A percentile compares a stretch with the other conserved stretches of the same genome.
Conservation (phyloP, 2,113 vertebrate species). For the Paratilapia polleni region DNA sequence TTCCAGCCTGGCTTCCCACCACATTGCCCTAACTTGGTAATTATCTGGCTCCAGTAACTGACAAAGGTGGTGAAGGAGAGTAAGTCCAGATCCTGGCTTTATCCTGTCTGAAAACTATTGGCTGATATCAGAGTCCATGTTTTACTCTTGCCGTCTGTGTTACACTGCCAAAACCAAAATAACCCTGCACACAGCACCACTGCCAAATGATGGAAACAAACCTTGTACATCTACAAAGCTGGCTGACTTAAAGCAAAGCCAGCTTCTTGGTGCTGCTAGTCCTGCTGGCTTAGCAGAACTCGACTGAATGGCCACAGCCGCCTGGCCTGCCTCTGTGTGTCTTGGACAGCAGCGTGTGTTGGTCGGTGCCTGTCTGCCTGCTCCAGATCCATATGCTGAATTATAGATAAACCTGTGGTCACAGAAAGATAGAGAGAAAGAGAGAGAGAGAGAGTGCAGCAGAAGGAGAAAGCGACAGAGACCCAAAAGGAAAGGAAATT, state of each 20-base stretch:
- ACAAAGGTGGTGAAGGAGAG: neutral
- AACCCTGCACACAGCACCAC: conserved; percentile 1
- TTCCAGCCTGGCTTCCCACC: neutral
- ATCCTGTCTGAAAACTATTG: neutral
- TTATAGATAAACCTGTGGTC: conserved; percentile 77
- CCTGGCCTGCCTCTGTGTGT: conserved; percentile 30
- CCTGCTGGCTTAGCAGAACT: conserved; percentile 33
- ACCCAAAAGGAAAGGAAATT: conserved; percentile 24
- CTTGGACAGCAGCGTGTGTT: conserved; percentile 41
- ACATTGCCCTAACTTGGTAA: neutral
- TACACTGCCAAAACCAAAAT: conserved; percentile 21
- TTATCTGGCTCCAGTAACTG: neutral
- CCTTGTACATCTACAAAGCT: neutral
- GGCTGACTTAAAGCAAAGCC: neutral
- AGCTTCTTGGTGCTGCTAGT: conserved; percentile 17
- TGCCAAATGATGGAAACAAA: conserved; percentile 20
- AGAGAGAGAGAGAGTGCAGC: conserved; percentile 3
- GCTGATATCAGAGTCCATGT: neutral
- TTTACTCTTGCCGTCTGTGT: conserved; percentile 25
- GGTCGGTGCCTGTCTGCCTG: conserved; percentile 63
- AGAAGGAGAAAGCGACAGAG: conserved; percentile 41
- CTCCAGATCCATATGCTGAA: conserved; percentile 77
- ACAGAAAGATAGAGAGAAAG: conserved; percentile 27
- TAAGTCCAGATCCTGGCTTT: conserved; percentile 4
- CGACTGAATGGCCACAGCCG: neutral